Conservation (phyloP, 1,140 invertebrate species). For the Proctacanthus coquilletti region DNA sequence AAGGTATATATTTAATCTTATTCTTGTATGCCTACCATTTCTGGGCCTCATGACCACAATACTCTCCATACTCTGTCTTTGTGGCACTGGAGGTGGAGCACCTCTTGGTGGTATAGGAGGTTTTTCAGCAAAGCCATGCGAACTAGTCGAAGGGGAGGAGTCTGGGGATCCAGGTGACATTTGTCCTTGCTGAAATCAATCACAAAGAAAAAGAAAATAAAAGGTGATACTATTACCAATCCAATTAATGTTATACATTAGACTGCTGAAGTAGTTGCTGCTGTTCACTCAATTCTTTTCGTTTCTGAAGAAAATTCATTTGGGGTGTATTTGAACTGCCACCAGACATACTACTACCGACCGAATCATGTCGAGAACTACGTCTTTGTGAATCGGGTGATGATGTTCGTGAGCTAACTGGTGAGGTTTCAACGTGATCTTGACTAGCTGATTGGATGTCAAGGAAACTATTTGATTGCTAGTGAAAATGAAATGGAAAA, state of each 20-base stretch:
- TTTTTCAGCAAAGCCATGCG: slow-evolving; percentile 31
- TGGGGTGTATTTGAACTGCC: slow-evolving; percentile 18
- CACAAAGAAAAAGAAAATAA: too few species aligned
- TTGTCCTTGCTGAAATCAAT: slow-evolving; percentile 24
- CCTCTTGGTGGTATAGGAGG: slow-evolving; percentile 39
- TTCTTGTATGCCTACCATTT: slow-evolving; percentile 17
- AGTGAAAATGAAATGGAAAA: too few species aligned
- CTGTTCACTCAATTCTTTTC: slow-evolving; percentile 28
- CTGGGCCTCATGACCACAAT: slow-evolving; percentile 21
- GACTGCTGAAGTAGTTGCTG: slow-evolving; percentile 3
- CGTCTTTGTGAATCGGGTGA: slow-evolving; percentile 29
- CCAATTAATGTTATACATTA: background rate
- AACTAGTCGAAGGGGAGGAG: slow-evolving; percentile 12
- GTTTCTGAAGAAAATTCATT: slow-evolving; percentile 28
- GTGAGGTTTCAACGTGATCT: slow-evolving; percentile 15
- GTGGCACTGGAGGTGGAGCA: slow-evolving; percentile 35
- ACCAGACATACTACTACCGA: slow-evolving; percentile 8
- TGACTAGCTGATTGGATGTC: slow-evolving; percentile 25
- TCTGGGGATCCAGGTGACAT: slow-evolving; percentile 30
- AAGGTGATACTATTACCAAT: too few species aligned
- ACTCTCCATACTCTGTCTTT: slow-evolving; percentile 26
- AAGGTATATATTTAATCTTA: background rate
- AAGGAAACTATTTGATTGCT: slow-evolving; percentile 28
- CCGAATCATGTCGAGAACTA: slow-evolving; percentile 9
- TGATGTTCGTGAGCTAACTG: slow-evolving; percentile 28